Evolutionary conservation across 1,140 invertebrate genomes (phyloP).

Genomic region (Pinna nobilis): DNA sequence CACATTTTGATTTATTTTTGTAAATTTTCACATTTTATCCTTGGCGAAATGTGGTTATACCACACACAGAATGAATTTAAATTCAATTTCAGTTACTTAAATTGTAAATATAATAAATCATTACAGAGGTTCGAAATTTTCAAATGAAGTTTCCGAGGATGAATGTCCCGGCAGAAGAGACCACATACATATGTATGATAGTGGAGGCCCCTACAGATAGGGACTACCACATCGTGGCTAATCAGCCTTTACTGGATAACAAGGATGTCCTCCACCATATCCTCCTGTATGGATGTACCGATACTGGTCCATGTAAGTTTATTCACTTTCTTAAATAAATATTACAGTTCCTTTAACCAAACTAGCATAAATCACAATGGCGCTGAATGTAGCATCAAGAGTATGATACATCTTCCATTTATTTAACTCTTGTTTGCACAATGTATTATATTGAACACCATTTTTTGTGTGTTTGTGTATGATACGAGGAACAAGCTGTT

Average conservation of each 20-base stretch:
- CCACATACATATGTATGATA: constrained; percentile 52
- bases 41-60: background rate
- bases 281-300: constrained; percentile 48
- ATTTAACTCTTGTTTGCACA: too few species aligned
- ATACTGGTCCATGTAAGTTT: constrained; percentile 16
- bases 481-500: too few species aligned
- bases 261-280: constrained; percentile 54
- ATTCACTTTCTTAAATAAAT: background rate
- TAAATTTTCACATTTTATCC: too few species aligned
- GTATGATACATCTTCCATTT: too few species aligned
- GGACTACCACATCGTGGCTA: constrained; percentile 53
- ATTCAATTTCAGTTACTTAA: background rate
- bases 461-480: background rate
- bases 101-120: background rate
- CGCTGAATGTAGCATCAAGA: too few species aligned
- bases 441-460: too few species aligned
- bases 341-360: too few species aligned
- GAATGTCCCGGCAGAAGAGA: constrained; percentile 38
- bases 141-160: constrained; percentile 45
- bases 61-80: background rate
- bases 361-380: too few species aligned
- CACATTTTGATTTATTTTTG: too few species aligned
- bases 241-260: constrained; percentile 48
- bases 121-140: constrained; percentile 42
- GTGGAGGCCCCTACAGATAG: constrained; percentile 47